phyloP scores from a whole-genome alignment of 2,113 vertebrate genomes.

The Gasterosteus aculeatus region DNA sequence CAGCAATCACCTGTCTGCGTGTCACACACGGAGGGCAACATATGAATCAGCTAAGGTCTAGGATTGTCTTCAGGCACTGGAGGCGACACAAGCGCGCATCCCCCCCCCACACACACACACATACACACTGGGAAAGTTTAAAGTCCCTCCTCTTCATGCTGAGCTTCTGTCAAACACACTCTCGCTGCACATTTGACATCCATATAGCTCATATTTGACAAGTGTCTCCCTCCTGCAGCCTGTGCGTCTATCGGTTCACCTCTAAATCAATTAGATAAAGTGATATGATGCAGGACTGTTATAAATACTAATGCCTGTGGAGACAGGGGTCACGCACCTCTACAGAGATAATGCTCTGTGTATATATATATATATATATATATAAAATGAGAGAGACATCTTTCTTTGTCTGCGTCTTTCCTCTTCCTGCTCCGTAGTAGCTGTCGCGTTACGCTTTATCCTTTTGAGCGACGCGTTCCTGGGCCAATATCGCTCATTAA shows the following conservation, averaged over 20 bases:
- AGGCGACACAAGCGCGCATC: slow-evolving; percentile 22
- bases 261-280: slow-evolving; percentile 70
- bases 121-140: slow-evolving; percentile 49
- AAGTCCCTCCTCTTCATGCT: slow-evolving; percentile 49
- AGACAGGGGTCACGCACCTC: slow-evolving; percentile 31
- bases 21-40: slow-evolving; percentile 72
- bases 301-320: slow-evolving; percentile 47
- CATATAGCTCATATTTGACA: slow-evolving; percentile 62
- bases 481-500: slow-evolving; percentile 36
- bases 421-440: background rate
- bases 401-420: slow-evolving; percentile 21
- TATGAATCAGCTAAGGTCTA: slow-evolving; percentile 79
- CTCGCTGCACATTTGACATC: slow-evolving; percentile 56
- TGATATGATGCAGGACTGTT: slow-evolving; percentile 49
- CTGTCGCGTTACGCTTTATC: slow-evolving; percentile 17
- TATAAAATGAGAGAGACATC: slow-evolving; percentile 11
- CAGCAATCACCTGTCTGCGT: slow-evolving; percentile 63
- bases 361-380: background rate
- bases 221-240: slow-evolving; percentile 54
- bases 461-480: slow-evolving; percentile 15
- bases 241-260: slow-evolving; percentile 48
- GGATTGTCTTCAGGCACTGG: slow-evolving; percentile 71
- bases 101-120: slow-evolving; percentile 16
- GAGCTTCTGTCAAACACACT: slow-evolving; percentile 61
- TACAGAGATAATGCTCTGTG: too few relatives aligned